Evolutionary conservation across 1,140 invertebrate genomes (phyloP), one percentile per base, ranked within the genome.

Genomic region (Amphibalanus amphitrite): DNA sequence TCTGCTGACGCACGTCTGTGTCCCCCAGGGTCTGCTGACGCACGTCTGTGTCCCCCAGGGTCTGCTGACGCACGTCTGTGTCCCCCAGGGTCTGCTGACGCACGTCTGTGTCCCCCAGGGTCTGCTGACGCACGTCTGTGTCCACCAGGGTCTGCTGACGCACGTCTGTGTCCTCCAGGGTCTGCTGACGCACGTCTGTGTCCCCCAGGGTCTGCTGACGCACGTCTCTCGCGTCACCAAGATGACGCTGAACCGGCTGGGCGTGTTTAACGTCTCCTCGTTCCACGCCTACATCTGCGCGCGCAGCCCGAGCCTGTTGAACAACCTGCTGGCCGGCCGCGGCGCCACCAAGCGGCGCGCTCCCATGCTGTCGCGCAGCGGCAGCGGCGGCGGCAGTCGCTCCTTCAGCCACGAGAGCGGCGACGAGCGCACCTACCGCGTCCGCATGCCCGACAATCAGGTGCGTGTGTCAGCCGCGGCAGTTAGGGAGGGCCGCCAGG

Each of bases 281-380:
- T 96, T 98, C 84, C 95, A 98, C 80, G 95, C 95, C 74, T 95
- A 96, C 81, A 95, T 97, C 72, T 97, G 94, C 79, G 93, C 95
- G 30, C 86, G 95, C 70, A 93, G 91, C 79, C 92, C 92, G 29
- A 95, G 92, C 69, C 82, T 95, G 75, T 85, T 96, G 68, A 95
- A 94, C 82, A 95, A 95, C 83, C 82, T 96, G 75, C 83, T 95
- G 70, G 92, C 92, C 29, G 92, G 92, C 69, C 85, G 93, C 71
- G 92, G 92, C 10, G 91, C 91, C 28, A 93, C 92, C 67, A 93
- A 93, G 79, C 84, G 92, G 67, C 83, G 76, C 59, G 76, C 76
- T 15, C 77, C 78, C 10, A 85, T 92, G 79, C 83, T 95, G 29
- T 93, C 91, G 0, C 85, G 93, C 73, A 93, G 91, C 59, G 94